A percentile compares a stretch with the other conserved stretches of the same genome.
Conservation (phyloP, 1,140 invertebrate genomes). For the Lasioglossum baleicum region DNA sequence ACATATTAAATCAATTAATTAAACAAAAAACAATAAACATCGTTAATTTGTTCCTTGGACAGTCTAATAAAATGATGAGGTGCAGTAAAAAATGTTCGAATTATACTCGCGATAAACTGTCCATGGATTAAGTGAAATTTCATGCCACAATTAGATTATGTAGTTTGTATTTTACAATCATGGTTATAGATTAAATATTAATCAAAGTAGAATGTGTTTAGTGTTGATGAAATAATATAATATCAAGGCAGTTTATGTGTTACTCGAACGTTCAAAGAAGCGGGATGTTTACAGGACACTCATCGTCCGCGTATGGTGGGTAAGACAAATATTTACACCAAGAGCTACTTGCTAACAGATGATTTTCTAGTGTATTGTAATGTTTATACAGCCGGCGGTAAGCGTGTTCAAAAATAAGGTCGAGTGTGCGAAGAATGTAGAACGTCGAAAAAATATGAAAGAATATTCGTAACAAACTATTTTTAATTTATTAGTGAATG, state of each 20-base stretch:
- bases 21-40: neutral
- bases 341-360: conserved; percentile 28
- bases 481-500: neutral
- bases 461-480: neutral
- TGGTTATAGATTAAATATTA: neutral
- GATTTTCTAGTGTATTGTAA: neutral
- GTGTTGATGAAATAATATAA: neutral
- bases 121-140: neutral
- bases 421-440: neutral
- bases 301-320: neutral
- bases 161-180: neutral
- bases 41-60: no score
- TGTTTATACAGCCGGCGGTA: conserved; percentile 8
- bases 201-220: neutral
- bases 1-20: neutral
- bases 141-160: neutral
- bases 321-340: conserved; percentile 41
- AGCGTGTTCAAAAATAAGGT: conserved; percentile 13
- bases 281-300: conserved; percentile 16
- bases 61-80: no score
- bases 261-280: neutral
- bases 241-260: no score
- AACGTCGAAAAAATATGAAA: neutral
- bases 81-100: no score
- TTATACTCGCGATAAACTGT: no score